Percentiles rank a stretch among this genome's conserved stretches.
Conservation (phyloP, 2,888 invertebrate species). For the Endotricha flammealis region DNA sequence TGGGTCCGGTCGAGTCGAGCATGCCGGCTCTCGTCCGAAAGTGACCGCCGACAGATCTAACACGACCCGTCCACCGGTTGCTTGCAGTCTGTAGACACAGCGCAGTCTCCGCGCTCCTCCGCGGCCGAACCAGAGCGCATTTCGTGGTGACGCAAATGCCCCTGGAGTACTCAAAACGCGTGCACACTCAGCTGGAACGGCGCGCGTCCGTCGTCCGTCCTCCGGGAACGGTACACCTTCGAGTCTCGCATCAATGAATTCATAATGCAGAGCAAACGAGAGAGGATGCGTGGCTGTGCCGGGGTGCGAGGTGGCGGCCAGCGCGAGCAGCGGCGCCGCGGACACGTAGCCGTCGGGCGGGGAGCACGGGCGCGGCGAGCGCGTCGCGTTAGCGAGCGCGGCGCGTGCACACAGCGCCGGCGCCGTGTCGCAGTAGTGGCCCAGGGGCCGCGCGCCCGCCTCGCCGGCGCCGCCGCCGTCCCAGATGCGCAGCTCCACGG, state of each 20-base stretch:
- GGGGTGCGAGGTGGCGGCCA: slow-evolving; percentile 73
- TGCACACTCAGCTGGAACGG: slow-evolving; percentile 51
- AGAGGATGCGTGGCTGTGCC: slow-evolving; percentile 90
- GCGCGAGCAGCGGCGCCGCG: slow-evolving; percentile 46
- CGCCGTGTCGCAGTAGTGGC: slow-evolving; percentile 85
- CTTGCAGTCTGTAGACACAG: slow-evolving; percentile 87
- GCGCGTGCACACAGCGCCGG: slow-evolving; percentile 91
- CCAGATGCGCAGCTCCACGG: slow-evolving; percentile 85
- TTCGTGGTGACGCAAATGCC: slow-evolving; percentile 85
- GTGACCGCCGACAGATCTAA: slow-evolving; percentile 84
- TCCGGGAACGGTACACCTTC: slow-evolving; percentile 82
- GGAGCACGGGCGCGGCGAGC: slow-evolving; percentile 88
- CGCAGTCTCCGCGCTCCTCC: slow-evolving; percentile 87
- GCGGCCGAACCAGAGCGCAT: slow-evolving; percentile 89
- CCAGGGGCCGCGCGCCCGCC: slow-evolving; percentile 74
- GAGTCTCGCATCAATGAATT: slow-evolving; percentile 89
- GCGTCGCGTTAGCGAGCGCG: slow-evolving; percentile 83
- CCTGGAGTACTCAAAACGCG: slow-evolving; percentile 57
- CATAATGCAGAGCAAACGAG: slow-evolving; percentile 85
- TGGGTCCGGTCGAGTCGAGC: slow-evolving; percentile 84
- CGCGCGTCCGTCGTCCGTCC: slow-evolving; percentile 46
- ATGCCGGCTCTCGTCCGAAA: slow-evolving; percentile 80
- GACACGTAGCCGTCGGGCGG: slow-evolving; percentile 88
- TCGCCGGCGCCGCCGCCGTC: slow-evolving; percentile 82
- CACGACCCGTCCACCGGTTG: slow-evolving; percentile 81